Conservation (phyloP, 2,888 invertebrate species). For the Sarcophaga caerulescens region DNA sequence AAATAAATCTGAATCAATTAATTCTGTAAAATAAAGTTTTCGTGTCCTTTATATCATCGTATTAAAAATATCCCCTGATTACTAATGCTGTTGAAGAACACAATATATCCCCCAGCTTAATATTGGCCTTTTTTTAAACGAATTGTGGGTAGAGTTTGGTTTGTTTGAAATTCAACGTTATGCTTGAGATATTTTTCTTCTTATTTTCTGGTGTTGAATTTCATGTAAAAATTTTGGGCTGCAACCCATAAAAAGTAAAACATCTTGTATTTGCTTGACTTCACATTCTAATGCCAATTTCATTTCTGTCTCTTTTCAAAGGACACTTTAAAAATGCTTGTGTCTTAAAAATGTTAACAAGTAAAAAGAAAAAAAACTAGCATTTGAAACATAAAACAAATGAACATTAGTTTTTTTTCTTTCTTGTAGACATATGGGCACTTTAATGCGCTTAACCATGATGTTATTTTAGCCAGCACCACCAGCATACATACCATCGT, state of each 20-base stretch:
- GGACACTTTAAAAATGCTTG: neutral
- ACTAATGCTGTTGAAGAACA: no score
- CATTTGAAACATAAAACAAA: neutral
- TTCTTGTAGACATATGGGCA: neutral
- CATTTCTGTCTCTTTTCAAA: neutral
- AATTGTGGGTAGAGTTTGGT: neutral
- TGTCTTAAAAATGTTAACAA: neutral
- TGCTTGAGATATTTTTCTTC: constrained; percentile 2
- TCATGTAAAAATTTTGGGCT: neutral
- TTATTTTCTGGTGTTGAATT: neutral
- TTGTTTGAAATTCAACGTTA: neutral
- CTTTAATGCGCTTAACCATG: neutral
- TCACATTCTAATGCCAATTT: neutral
- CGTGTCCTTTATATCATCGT: no score
- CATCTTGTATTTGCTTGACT: neutral
- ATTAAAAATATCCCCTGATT: no score
- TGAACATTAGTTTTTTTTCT: neutral
- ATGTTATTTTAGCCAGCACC: neutral
- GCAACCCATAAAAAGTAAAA: neutral
- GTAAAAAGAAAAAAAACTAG: neutral
- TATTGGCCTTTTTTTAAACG: neutral
- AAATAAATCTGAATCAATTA: no score
- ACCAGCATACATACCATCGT: neutral
- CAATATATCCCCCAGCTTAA: neutral
- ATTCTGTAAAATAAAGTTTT: no score